These are phyloP conservation scores for Meteorus colon DNA, from an alignment of 2,888 invertebrate species.

Conservation along the genomic window DNA sequence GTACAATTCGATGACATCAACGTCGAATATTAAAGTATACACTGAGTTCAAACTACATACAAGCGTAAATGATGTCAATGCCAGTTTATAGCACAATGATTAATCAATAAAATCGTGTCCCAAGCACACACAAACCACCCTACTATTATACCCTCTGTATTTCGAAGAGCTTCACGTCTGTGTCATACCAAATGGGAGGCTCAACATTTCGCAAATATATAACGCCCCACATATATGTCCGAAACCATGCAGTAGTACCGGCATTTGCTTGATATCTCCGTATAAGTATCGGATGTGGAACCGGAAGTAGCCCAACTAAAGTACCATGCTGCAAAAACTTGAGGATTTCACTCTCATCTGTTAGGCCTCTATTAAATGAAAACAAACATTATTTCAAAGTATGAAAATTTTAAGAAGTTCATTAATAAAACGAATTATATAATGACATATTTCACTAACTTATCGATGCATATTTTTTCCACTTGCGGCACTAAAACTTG, in stretches of 20 bases:
- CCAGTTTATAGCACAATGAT: background rate
- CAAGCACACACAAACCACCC: background rate
- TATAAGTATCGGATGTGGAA: slow-evolving; percentile 99
- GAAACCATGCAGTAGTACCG: slow-evolving; percentile 99
- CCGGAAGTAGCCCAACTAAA: slow-evolving; percentile 95
- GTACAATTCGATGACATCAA: background rate
- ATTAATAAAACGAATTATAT: background rate
- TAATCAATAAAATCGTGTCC: background rate
- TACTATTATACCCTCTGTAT: slow-evolving; percentile 91
- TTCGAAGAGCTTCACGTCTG: slow-evolving; percentile 98
- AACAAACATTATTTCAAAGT: slow-evolving; percentile 20
- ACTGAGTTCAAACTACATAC: slow-evolving; percentile 1
- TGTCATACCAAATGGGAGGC: slow-evolving; percentile 99
- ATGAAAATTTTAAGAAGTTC: slow-evolving; percentile 6
- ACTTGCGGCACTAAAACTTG: slow-evolving; percentile 99
- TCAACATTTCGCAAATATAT: slow-evolving; percentile 98
- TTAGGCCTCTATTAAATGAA: slow-evolving; percentile 84
- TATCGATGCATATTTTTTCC: slow-evolving; percentile 98
- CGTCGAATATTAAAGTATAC: background rate
- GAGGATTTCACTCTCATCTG: slow-evolving; percentile 99
- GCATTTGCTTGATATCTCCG: slow-evolving; percentile 99
- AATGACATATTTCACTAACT: slow-evolving; percentile 57
- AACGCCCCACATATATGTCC: slow-evolving; percentile 99
- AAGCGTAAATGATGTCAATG: background rate
- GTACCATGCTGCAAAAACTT: slow-evolving; percentile 99